Evolutionary conservation across 2,888 invertebrate genomes (phyloP).

Genomic region (Cosmia pyralina): DNA sequence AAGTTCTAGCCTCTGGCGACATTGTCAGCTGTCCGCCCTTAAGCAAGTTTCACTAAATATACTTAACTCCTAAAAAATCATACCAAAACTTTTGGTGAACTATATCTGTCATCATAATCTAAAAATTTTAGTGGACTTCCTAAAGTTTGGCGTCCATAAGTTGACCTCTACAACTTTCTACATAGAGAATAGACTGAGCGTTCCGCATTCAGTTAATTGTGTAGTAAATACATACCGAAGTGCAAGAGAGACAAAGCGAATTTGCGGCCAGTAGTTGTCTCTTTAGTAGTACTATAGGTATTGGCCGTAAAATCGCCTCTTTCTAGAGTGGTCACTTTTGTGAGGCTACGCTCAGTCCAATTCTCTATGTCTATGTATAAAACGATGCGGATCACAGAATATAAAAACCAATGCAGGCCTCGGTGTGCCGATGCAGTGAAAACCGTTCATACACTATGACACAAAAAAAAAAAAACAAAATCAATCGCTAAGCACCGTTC

Average conservation of each 20-base stretch:
- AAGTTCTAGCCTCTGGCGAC: constrained; percentile 59
- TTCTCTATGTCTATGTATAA: too few relatives aligned
- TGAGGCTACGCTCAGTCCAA: too few relatives aligned
- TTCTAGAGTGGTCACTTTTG: too few relatives aligned
- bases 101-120: background rate
- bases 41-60: constrained; percentile 1
- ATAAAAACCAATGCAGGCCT: background rate
- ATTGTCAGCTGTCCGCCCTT: constrained; percentile 55
- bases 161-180: background rate
- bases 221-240: too few relatives aligned
- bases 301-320: too few relatives aligned
- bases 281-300: too few relatives aligned
- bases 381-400: background rate
- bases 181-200: too few relatives aligned
- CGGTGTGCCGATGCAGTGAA: background rate
- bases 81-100: background rate
- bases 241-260: too few relatives aligned
- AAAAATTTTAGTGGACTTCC: too few relatives aligned
- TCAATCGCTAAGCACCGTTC: constrained; percentile 58
- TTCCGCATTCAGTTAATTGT: too few relatives aligned
- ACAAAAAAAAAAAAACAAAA: constrained; percentile 36
- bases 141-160: background rate
- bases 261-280: too few relatives aligned
- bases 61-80: constrained; percentile 1
- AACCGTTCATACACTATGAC: background rate